Conservation (phyloP, 2,888 invertebrate species). For the Cloeon dipterum region DNA sequence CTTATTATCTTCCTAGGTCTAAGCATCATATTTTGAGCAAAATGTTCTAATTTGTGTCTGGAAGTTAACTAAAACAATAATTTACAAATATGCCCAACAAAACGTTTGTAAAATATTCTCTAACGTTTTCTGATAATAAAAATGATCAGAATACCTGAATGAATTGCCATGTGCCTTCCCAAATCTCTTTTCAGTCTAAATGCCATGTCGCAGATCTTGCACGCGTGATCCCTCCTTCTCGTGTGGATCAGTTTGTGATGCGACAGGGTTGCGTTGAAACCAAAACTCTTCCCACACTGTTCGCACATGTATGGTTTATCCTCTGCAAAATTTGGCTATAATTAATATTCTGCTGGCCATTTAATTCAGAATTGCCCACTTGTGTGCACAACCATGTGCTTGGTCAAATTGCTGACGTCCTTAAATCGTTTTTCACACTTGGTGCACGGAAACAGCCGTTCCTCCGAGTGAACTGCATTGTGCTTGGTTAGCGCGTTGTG, state of each 20-base stretch:
- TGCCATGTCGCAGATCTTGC: constrained; percentile 37
- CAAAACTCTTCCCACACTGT: constrained; percentile 34
- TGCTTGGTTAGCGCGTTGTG: constrained; percentile 34
- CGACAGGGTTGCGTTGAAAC: constrained; percentile 30
- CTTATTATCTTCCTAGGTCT: too few species aligned
- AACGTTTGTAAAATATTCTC: too few species aligned
- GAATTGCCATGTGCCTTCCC: constrained; percentile 40
- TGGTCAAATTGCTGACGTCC: constrained; percentile 40
- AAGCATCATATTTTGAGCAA: too few species aligned
- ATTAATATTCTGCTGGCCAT: too few species aligned
- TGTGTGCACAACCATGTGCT: constrained; percentile 35
- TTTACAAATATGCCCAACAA: too few species aligned
- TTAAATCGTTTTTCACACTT: constrained; percentile 32
- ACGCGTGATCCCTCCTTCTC: constrained; percentile 28
- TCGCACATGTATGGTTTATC: constrained; percentile 30
- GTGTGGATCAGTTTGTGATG: constrained; percentile 29
- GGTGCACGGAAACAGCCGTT: constrained; percentile 33
- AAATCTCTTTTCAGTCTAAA: constrained; percentile 46
- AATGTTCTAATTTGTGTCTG: too few species aligned
- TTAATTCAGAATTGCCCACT: constrained; percentile 13
- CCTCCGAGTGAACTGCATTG: constrained; percentile 32
- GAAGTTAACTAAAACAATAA: too few species aligned
- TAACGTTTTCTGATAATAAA: too few species aligned
- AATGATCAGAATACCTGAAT: too few species aligned
- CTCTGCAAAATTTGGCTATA: constrained; percentile 16